Base-by-base conservation (phyloP, 2,888 invertebrate genomes). In the Epinotia demarniana region DNA sequence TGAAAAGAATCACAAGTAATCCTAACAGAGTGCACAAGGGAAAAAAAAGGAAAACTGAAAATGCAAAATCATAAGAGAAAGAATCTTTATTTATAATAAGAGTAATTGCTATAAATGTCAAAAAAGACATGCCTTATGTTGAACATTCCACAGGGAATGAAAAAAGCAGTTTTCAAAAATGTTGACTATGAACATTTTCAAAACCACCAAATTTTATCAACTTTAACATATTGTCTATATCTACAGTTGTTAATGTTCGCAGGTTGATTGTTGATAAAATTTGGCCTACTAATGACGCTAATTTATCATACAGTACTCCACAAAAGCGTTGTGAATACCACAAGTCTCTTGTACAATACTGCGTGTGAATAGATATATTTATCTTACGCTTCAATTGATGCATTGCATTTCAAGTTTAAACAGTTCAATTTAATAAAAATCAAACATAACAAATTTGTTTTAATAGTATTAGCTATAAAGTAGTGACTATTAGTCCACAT, bases 371-470 rank as follows among this genome's bases (percentile, higher is more conserved):
- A 93, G 93, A 93, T 93, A 92, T 83, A 92, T 91, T 86, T 93
- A 93, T 93, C 92, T 93, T 93, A 93, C 93, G 82, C 87, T 91
- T 91, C 90, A 92, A 90, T 90, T 83, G 90, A 93, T 93, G 93
- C 93, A 93, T 93, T 92, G 93, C 93, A 93, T 93, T 91, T 89
- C 89, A 87, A 86, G 87, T 83, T 92, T 92, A 86, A 88, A 88
- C 87, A 92, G 92, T 93, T 93, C 93, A 93, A 93, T 93, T 93
- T 89, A 89, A 90, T 91, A 91, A 89, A 91, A 94, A 93, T 93
- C 92, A 93, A 93, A 93, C 93, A 77, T 78, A 90, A 92, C 86
- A 89, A 84, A 86, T 88, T 87, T 82, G 84, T 83, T 88, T 84
- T 85, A 84, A 84, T 85, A 87, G 90, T 83, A 86, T 61, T 75